Base-by-base conservation (phyloP, 2,888 invertebrate genomes). In the Gandaritis pyraliata region DNA sequence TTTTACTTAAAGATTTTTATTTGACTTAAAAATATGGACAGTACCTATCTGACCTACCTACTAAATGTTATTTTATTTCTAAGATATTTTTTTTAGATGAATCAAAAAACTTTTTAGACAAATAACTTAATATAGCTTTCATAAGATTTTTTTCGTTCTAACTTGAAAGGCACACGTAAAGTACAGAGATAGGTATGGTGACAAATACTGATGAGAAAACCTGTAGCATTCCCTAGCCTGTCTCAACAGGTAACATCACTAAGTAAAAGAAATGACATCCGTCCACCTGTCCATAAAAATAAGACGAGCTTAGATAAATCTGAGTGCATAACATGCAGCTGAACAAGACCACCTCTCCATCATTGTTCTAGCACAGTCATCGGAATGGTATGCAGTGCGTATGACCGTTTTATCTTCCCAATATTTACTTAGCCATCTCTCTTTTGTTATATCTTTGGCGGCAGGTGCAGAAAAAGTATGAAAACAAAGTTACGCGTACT, bases 311-410 rank as follows among this genome's bases (percentile, higher is more conserved):
- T 50, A 58, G 53, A 61, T 53, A 61, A 51, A 64, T 64, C 61
- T 60, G 72, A 78, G 72, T 78, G 81, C 78, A 78, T 74, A 77
- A 78, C 75, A 71, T 73, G 71, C 87, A 88, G 86, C 87, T 88
- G 86, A 81, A 76, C 72, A 75, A 73, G 78, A 76, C 80, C 81
- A 46, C 45, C 49, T 61, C 77, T 74, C 74, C 74, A 81, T 82
- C 81, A 88, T 89, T 89, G 88, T 89, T 86, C 83, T 64, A 68
- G 70, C 60, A 81, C 80, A 86, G 74, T 89, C 88, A 88, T 85
- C 82, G 79, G 70, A 66, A 68, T 78, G 72, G 74, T 78, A 72
- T 77, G 84, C 78, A 56, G 61, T 73, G 73, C 76, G 72, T 77
- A 68, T 36, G 16, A 41, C 56, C 74, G 68, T 74, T 73, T 83